A percentile compares a stretch with the other conserved stretches of the same genome.
These are phyloP conservation scores for Ptilorrhoa leucosticta DNA, from an alignment of 2,113 vertebrate species.

Conservation along the genomic window DNA sequence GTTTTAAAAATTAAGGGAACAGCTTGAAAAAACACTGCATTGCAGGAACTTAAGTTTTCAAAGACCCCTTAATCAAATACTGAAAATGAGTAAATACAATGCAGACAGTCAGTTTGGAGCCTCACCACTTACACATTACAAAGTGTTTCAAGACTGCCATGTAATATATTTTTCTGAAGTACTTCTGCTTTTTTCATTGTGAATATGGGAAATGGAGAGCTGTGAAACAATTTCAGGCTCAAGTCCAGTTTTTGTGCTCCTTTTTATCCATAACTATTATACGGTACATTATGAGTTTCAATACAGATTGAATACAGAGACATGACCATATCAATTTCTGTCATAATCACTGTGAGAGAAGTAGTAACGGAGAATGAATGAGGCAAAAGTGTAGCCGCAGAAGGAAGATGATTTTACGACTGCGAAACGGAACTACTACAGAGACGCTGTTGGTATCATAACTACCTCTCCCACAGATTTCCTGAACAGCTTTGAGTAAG, in stretches of 20 bases:
- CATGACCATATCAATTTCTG: not conserved
- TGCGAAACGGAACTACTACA: not conserved
- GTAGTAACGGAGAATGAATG: not conserved
- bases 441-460: not conserved
- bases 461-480: constrained; percentile 43
- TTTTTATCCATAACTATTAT: constrained; percentile 28
- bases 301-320: not conserved
- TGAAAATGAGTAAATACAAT: not conserved
- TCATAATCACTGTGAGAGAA: constrained; percentile 21
- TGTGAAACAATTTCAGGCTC: constrained; percentile 19
- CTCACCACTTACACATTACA: not conserved
- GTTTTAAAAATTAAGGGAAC: not conserved
- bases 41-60: not conserved
- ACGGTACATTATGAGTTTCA: constrained; percentile 15
- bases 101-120: not conserved
- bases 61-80: constrained; percentile 8
- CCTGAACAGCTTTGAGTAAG: constrained; percentile 15
- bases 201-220: not conserved
- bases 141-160: not conserved
- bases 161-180: not conserved
- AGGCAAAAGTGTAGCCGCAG: constrained; percentile 1
- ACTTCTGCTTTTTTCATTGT: not conserved
- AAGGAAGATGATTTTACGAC: constrained; percentile 26
- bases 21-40: not conserved
- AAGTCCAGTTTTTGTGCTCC: not conserved